Evolutionary conservation across 1,140 invertebrate species (phyloP).

Genomic region (Stegodyphus dumicola): DNA sequence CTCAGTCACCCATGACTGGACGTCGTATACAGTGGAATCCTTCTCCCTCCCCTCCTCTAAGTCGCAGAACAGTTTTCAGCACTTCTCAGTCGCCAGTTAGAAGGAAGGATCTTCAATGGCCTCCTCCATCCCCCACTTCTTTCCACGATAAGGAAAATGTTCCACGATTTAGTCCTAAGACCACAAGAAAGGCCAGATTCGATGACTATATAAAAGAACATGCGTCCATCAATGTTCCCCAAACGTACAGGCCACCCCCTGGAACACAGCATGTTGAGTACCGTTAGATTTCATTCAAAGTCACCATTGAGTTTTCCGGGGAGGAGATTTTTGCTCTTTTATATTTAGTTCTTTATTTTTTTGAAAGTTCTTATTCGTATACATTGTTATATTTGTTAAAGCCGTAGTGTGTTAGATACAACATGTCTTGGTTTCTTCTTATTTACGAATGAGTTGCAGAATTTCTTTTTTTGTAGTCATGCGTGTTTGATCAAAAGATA

Average conservation of each 20-base stretch:
- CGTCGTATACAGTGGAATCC: conserved; percentile 56
- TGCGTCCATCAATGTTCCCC: conserved; percentile 56
- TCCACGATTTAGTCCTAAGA: conserved; percentile 7
- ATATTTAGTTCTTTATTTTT: not conserved
- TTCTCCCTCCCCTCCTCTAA: conserved; percentile 17
- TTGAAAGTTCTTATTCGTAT: not conserved
- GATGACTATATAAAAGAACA: conserved; percentile 54
- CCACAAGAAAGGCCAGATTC: conserved; percentile 12
- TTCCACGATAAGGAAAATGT: conserved; percentile 24
- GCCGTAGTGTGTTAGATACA: not conserved
- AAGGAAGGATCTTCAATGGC: conserved; percentile 59
- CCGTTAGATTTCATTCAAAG: not conserved
- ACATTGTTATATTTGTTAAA: conserved; percentile 12
- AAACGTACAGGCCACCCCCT: conserved; percentile 63
- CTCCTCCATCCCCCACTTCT: not conserved
- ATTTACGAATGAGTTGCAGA: conserved; percentile 69
- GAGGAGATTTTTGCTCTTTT: not conserved
- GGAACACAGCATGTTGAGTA: conserved; percentile 62
- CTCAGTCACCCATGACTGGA: conserved; percentile 29
- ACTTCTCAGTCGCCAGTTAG: not conserved
- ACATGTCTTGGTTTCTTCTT: not conserved
- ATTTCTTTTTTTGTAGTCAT: no score
- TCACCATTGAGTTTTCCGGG: not conserved
- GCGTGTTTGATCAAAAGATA: no score
- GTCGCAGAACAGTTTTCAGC: not conserved